Percentiles rank a stretch among this genome's conserved stretches.
phyloP scores from a whole-genome alignment of 2,113 vertebrate species.

The Delphinapterus leucas region DNA sequence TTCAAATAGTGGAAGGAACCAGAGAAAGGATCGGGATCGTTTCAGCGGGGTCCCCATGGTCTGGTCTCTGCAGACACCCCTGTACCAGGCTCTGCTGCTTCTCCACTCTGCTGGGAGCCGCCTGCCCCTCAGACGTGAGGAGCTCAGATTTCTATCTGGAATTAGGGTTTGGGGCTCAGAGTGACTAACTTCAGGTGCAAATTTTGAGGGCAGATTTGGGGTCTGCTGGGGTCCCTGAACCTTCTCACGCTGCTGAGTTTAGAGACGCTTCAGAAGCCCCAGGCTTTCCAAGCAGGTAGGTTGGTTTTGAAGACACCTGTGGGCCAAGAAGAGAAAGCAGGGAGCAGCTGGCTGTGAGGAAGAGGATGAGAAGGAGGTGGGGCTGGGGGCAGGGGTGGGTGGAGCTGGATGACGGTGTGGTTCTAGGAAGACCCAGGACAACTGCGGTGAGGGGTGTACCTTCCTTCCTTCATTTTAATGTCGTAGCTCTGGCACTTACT shows the following conservation, averaged over 20 bases:
- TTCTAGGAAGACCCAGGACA: background rate
- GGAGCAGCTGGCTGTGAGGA: background rate
- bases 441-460: background rate
- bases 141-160: fast-evolving
- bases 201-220: background rate
- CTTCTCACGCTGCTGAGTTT: background rate
- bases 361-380: background rate
- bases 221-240: background rate
- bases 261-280: fast-evolving
- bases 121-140: background rate
- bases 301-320: background rate
- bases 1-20: background rate
- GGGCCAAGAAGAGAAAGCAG: background rate
- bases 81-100: background rate
- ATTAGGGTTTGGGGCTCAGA: background rate
- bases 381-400: background rate
- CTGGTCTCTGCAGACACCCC: background rate
- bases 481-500: background rate
- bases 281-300: background rate
- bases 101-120: background rate
- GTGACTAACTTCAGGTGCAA: no score
- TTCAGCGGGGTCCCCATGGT: fast-evolving
- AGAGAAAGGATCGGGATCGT: fast-evolving
- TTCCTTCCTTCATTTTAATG: background rate
- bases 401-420: fast-evolving